phyloP scores from a whole-genome alignment of 2,113 vertebrate species.

The Paramisgurnus dabryanus region DNA sequence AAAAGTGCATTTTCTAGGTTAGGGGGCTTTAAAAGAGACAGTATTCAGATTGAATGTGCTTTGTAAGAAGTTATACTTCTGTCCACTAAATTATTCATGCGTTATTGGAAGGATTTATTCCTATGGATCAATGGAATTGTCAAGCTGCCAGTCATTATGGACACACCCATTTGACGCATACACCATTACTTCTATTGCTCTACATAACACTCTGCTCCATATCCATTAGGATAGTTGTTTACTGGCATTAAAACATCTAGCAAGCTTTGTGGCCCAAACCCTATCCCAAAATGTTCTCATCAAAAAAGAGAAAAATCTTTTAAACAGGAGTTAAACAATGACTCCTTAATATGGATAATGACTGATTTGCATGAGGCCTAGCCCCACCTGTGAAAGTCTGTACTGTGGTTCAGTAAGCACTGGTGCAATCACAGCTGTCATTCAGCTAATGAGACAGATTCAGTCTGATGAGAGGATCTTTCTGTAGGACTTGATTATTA shows the following conservation, averaged over 20 bases:
- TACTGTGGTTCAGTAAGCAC: slow-evolving; percentile 21
- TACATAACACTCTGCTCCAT: too few relatives aligned
- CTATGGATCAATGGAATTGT: too few relatives aligned
- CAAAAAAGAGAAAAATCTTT: neutral
- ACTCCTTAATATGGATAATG: neutral
- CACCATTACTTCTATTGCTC: too few relatives aligned
- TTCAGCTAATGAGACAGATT: slow-evolving; percentile 23
- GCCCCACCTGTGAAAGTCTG: neutral
- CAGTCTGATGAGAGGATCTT: slow-evolving; percentile 20
- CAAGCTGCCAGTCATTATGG: too few relatives aligned
- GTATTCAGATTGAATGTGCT: too few relatives aligned
- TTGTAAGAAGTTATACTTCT: slow-evolving; percentile 20
- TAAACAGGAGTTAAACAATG: neutral
- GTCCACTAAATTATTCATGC: slow-evolving; percentile 30
- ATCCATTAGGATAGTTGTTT: neutral
- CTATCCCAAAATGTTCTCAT: neutral
- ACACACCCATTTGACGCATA: too few relatives aligned
- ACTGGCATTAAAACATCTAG: neutral
- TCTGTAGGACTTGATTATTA: neutral
- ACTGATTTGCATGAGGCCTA: neutral
- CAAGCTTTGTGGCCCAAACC: neutral
- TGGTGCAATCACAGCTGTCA: slow-evolving; percentile 10
- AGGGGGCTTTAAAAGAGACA: too few relatives aligned
- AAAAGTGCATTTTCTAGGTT: too few relatives aligned
- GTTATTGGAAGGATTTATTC: slow-evolving; percentile 26